phyloP scores from a whole-genome alignment of 2,888 invertebrate species.

The Heliconius charithonia region DNA sequence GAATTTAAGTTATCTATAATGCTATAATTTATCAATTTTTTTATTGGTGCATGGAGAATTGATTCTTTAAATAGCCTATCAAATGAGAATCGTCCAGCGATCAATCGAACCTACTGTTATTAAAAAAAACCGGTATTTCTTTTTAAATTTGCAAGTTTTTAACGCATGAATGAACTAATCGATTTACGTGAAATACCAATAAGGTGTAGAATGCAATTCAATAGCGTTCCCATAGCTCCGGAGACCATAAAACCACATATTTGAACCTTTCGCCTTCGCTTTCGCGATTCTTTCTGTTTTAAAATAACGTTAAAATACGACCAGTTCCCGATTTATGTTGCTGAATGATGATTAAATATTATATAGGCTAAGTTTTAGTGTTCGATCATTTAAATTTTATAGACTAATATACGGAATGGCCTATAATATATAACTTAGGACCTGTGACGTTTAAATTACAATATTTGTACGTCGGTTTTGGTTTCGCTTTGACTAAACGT shows the following conservation, averaged over 20 bases:
- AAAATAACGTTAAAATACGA: constrained; percentile 6
- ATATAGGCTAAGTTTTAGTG: neutral
- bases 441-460: too few species aligned
- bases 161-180: constrained; percentile 32
- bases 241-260: constrained; percentile 5
- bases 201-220: constrained; percentile 28
- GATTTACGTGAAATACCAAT: constrained; percentile 27
- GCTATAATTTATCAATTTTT: constrained; percentile 16
- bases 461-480: neutral
- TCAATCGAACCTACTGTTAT: constrained; percentile 22
- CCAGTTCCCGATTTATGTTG: constrained; percentile 5
- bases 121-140: constrained; percentile 29
- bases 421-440: too few species aligned
- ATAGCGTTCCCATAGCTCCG: constrained; percentile 19
- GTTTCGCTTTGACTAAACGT: neutral
- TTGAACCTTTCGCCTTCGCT: constrained; percentile 2
- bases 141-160: constrained; percentile 21
- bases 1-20: neutral
- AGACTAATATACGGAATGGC: too few species aligned
- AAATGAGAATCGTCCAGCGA: neutral
- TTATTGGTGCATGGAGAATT: constrained; percentile 31
- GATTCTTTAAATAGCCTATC: constrained; percentile 23
- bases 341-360: constrained; percentile 19
- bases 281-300: neutral
- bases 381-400: neutral